phyloP scores from a whole-genome alignment of 2,888 invertebrate species.

The Leptinotarsa peninsularis region DNA sequence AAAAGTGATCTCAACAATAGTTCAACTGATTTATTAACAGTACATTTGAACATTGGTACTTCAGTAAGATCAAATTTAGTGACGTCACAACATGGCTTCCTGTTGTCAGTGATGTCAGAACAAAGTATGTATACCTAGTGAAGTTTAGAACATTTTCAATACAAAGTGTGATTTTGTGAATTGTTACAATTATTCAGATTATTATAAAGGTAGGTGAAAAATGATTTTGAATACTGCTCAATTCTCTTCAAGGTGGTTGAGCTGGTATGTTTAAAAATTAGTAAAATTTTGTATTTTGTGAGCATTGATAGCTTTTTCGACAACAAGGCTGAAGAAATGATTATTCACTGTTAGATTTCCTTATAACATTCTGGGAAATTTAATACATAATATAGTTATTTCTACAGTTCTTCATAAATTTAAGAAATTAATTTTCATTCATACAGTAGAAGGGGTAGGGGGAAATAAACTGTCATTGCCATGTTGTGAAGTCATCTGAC shows the following conservation, averaged over 20 bases:
- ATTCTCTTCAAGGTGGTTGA: not conserved
- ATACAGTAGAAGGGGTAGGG: not conserved
- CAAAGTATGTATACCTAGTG: constrained; percentile 12
- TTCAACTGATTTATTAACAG: not conserved
- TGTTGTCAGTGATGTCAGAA: not conserved
- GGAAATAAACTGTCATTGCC: not conserved
- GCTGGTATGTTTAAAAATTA: not conserved
- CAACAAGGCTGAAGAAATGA: not conserved
- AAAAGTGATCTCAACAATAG: not conserved
- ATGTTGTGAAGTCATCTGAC: constrained; percentile 17
- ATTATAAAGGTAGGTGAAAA: constrained; percentile 8
- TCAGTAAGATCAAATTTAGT: not conserved
- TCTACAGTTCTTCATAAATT: too few species aligned
- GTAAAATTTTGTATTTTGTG: not conserved
- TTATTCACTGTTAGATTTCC: not conserved
- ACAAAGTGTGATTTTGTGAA: not conserved
- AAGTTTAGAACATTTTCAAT: not conserved
- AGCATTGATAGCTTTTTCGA: not conserved
- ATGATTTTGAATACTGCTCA: not conserved
- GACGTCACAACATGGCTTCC: constrained; percentile 8
- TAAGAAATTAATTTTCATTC: not conserved
- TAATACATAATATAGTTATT: too few species aligned
- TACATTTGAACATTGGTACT: not conserved
- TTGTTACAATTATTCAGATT: constrained; percentile 4
- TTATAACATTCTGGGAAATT: not conserved